Conservation (phyloP, 2,888 invertebrate genomes). For the Steinernema hermaphroditum region DNA sequence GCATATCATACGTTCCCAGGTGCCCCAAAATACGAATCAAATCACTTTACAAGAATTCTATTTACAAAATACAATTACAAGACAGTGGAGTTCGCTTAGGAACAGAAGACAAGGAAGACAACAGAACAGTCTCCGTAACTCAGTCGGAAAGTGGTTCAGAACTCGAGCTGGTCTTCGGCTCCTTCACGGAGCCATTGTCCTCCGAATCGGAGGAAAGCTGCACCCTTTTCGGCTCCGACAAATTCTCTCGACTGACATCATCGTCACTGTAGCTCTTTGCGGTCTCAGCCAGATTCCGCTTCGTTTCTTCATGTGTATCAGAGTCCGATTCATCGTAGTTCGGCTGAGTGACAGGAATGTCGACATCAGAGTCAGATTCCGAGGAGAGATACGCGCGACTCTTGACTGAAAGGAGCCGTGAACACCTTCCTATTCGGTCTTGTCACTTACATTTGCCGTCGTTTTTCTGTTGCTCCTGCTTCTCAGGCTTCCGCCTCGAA, state of each 20-base stretch:
- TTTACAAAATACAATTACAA: too few species aligned
- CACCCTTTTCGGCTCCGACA: not conserved
- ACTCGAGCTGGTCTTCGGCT: constrained; percentile 22
- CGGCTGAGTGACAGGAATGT: not conserved
- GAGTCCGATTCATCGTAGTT: not conserved
- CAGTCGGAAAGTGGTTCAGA: constrained; percentile 14
- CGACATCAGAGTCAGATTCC: not conserved
- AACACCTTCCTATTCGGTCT: too few species aligned
- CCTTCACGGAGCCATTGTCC: not conserved
- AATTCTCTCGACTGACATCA: not conserved
- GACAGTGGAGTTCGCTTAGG: too few species aligned
- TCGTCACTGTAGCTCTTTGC: constrained; percentile 10
- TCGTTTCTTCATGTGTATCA: not conserved
- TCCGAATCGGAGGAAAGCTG: constrained; percentile 20
- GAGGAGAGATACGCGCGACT: constrained; percentile 41
- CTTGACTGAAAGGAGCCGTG: constrained; percentile 44
- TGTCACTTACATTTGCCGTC: constrained; percentile 24
- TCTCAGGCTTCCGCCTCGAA: too few species aligned
- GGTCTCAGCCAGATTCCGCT: not conserved
- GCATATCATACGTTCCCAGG: too few species aligned
- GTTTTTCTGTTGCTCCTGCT: not conserved
- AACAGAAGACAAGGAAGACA: too few species aligned
- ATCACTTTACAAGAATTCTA: too few species aligned
- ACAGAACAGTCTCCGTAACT: too few species aligned
- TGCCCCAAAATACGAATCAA: too few species aligned